A percentile compares a stretch with the other conserved stretches of the same genome.
Conservation (phyloP, 2,113 vertebrate species). For the Hoplias malabaricus region DNA sequence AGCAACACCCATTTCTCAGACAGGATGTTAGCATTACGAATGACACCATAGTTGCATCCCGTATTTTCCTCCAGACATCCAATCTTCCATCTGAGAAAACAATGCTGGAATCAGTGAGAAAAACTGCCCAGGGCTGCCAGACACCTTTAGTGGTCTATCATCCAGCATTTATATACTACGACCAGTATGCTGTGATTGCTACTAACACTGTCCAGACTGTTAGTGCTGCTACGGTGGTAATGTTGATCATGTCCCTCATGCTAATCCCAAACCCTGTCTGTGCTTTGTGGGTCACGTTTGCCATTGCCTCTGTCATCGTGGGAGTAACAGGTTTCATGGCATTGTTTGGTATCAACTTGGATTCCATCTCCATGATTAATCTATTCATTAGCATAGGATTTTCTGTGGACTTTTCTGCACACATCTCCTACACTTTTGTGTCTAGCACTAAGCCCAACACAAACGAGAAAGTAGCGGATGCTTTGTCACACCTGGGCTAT, state of each 20-base stretch:
- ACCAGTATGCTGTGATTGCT: constrained; percentile 72
- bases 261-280: constrained; percentile 74
- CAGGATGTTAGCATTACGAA: constrained; percentile 69
- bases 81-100: constrained; percentile 57
- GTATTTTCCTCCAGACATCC: constrained; percentile 76
- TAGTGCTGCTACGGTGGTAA: constrained; percentile 61
- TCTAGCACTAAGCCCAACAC: constrained; percentile 59
- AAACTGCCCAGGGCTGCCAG: constrained; percentile 61
- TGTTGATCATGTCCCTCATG: constrained; percentile 67
- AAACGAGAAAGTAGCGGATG: constrained; percentile 66
- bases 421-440: constrained; percentile 73
- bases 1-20: constrained; percentile 52
- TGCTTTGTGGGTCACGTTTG: constrained; percentile 73
- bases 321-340: constrained; percentile 78
- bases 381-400: constrained; percentile 81
- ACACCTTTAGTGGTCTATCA: constrained; percentile 74
- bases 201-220: constrained; percentile 67
- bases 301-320: constrained; percentile 74
- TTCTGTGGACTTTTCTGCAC: constrained; percentile 77
- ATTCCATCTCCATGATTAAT: constrained; percentile 79
- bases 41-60: constrained; percentile 63
- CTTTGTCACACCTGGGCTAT: constrained; percentile 70
- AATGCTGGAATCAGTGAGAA: constrained; percentile 69
- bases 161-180: constrained; percentile 74
- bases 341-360: constrained; percentile 73